phyloP scores from a whole-genome alignment of 2,113 vertebrate genomes.

The Steatornis caripensis region DNA sequence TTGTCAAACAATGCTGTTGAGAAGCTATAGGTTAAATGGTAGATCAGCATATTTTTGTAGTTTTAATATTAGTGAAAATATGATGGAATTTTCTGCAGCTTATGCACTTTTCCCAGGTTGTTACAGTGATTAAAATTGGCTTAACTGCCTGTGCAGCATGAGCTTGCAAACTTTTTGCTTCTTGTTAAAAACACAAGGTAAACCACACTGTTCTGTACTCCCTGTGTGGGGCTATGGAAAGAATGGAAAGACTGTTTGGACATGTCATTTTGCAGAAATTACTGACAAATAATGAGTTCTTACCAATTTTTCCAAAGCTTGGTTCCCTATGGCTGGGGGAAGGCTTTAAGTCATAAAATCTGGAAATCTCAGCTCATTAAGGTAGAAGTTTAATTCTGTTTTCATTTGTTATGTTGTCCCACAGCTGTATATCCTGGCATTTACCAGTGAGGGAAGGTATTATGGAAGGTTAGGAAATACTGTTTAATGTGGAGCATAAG shows the following conservation, averaged over 20 bases:
- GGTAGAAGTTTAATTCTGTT: background rate
- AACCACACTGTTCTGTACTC: background rate
- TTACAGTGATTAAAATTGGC: background rate
- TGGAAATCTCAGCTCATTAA: background rate
- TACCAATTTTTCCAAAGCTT: background rate
- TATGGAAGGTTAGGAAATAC: background rate
- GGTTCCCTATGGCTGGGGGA: background rate
- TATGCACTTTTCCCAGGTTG: background rate
- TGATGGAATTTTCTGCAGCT: background rate
- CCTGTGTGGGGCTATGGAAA: background rate
- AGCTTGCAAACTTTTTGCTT: background rate
- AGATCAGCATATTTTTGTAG: background rate
- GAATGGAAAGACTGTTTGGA: background rate
- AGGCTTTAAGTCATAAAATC: background rate
- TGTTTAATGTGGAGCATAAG: background rate
- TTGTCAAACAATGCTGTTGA: background rate
- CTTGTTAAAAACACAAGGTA: background rate
- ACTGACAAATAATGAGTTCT: background rate
- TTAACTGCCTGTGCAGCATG: background rate
- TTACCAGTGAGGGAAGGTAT: background rate
- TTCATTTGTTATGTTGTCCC: background rate
- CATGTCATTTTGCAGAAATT: background rate
- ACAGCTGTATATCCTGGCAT: background rate
- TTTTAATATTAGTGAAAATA: background rate
- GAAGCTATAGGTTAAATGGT: background rate